phyloP scores from a whole-genome alignment of 1,140 invertebrate genomes.

The Heliconius congener region DNA sequence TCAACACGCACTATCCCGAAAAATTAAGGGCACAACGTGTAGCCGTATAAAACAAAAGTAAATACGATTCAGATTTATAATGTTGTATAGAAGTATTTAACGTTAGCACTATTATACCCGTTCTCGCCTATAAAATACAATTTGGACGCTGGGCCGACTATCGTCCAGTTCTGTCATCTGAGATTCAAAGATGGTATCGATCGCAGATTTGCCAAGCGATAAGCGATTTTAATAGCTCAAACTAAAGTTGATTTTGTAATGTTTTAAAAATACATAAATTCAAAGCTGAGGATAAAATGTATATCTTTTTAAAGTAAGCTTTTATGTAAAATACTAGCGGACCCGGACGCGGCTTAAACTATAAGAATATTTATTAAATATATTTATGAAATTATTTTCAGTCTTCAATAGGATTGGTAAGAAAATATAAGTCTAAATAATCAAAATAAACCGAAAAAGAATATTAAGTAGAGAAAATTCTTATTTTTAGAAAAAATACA shows the following conservation, averaged over 20 bases:
- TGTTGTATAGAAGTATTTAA: neutral
- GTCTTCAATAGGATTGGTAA: no score
- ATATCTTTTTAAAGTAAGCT: neutral
- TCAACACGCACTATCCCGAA: no score
- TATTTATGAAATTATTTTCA: no score
- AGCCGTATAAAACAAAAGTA: neutral
- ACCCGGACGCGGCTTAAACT: no score
- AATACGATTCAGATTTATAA: neutral
- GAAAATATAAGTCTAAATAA: no score
- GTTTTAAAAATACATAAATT: neutral
- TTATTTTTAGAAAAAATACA: no score
- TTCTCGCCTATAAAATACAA: conserved; percentile 22
- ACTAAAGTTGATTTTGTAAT: neutral
- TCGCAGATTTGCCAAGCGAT: neutral
- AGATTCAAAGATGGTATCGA: conserved; percentile 25
- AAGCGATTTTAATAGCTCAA: neutral
- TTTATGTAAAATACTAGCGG: neutral
- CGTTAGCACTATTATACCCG: conserved; percentile 15
- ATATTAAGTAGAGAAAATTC: no score
- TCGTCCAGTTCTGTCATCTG: conserved; percentile 22
- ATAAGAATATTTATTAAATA: no score
- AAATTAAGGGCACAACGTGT: neutral
- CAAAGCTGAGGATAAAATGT: conserved; percentile 3
- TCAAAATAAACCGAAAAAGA: no score
- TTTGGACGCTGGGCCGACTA: conserved; percentile 18